Base-by-base conservation (phyloP, 2,113 vertebrate genomes). In the Symphodus melops region DNA sequence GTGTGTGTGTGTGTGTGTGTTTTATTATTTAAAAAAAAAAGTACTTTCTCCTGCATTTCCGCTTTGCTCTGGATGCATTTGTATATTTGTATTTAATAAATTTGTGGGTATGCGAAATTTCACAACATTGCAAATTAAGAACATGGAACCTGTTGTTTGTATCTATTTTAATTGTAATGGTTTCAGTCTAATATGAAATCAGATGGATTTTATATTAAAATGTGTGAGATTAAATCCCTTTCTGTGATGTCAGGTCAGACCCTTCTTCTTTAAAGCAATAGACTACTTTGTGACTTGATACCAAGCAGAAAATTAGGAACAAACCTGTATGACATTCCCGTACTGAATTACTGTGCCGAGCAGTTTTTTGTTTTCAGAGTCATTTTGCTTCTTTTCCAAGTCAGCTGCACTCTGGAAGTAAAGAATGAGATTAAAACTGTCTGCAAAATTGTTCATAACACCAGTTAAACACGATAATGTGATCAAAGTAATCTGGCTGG, bases 321-420 rank as follows among this genome's bases (percentile, higher is more conserved):
- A 68, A 77, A 98, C 97, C 96, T 98, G 97, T 89, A 99, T 98
- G 65, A 99, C 97, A 2, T 98, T 98, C 66, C 97, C 97, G 0
- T 99, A 99, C 72, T 99, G 97, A 85, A 98, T 99, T 3, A 99
- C 95, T 0, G 96, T 97, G 71, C 98, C 98, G 60, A 99, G 94
- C 44, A 99, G 89, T 74, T 99, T 99, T 80, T 96, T 95, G 92
- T 98, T 99, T 58, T 99, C 98, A 0, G 98, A 98, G 82, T 99
- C 98, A 0, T 99, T 99, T 79, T 99, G 98, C 69, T 99, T 99
- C 93, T 99, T 99, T 59, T 99, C 98, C 94, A 99, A 61, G 91
- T 99, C 98, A 1, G 98, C 97, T 0, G 98, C 98, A 68, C 98
- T 97, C 98, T 99, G 90, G 9, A 66, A 81, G 49, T 23, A 17